phyloP scores from a whole-genome alignment of 92 coral and sea anemone genomes.

The Pocillopora meandrina region DNA sequence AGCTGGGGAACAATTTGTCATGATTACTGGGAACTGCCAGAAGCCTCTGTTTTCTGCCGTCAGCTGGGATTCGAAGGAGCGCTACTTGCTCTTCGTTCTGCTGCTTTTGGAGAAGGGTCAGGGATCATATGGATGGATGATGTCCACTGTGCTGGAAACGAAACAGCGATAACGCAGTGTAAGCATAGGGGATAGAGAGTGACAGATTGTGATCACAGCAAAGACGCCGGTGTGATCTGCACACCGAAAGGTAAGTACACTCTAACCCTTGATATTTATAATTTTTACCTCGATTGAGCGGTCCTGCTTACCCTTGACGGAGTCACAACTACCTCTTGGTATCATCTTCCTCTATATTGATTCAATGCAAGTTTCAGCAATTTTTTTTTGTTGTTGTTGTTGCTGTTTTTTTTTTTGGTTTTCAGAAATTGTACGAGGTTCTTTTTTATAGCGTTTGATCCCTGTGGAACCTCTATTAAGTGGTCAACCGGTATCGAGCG shows the following conservation, averaged over 20 bases:
- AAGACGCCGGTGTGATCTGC: conserved; percentile 4
- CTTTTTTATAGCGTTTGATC: no score
- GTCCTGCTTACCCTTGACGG: no score
- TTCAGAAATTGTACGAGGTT: no score
- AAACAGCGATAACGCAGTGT: background rate
- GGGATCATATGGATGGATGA: background rate
- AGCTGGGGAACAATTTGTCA: conserved; percentile 13
- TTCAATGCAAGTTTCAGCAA: no score
- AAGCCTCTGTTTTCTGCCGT: conserved; percentile 3
- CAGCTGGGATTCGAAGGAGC: conserved; percentile 27
- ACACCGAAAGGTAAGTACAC: background rate
- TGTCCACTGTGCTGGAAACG: background rate
- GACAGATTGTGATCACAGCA: background rate
- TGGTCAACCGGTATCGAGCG: no score
- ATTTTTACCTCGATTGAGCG: no score
- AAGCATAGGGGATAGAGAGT: background rate
- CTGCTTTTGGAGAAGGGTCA: conserved; percentile 28
- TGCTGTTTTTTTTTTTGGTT: no score
- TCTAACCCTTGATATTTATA: no score
- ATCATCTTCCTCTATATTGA: no score
- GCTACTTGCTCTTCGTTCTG: conserved; percentile 10
- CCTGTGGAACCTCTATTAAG: no score
- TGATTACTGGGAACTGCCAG: background rate
- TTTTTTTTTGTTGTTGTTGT: no score
- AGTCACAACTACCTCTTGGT: no score